Evolutionary conservation across 2,113 vertebrate genomes (phyloP).

Genomic region (Alouatta palliata): DNA sequence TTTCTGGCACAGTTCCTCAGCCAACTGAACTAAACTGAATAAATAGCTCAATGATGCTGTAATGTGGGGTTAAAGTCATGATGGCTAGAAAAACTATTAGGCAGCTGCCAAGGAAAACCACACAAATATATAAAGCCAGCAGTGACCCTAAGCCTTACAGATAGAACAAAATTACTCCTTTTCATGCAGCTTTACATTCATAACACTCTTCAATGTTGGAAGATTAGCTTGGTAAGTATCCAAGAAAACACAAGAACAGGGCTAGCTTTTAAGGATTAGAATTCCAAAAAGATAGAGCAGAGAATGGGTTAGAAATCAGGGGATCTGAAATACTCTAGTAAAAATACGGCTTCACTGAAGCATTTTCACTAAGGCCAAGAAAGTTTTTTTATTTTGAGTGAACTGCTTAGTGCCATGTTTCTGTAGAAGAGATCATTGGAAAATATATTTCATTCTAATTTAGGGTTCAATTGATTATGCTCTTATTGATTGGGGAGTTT

Average conservation of each 20-base stretch:
- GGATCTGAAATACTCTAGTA: not conserved
- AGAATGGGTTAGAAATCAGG: not conserved
- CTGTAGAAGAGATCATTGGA: not conserved
- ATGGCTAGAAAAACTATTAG: constrained; percentile 69
- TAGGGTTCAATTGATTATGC: not conserved
- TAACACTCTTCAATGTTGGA: constrained; percentile 66
- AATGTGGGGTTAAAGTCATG: constrained; percentile 61
- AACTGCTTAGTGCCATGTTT: not conserved
- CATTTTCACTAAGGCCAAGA: not conserved
- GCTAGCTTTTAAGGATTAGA: constrained; percentile 55
- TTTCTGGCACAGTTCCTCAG: constrained; percentile 62
- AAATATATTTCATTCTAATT: not conserved
- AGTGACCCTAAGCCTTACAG: constrained; percentile 69
- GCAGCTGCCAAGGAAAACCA: constrained; percentile 67
- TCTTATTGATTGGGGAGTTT: not conserved
- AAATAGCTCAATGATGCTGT: constrained; percentile 74
- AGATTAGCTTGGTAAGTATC: constrained; percentile 72
- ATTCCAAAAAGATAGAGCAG: constrained; percentile 60
- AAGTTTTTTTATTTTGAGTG: not conserved
- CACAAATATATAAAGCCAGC: constrained; percentile 61
- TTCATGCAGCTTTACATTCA: constrained; percentile 74
- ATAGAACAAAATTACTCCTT: constrained; percentile 74
- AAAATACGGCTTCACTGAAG: not conserved
- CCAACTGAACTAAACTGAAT: constrained; percentile 48
- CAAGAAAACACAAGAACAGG: constrained; percentile 69